Evolutionary conservation across 2,113 vertebrate genomes (phyloP), one percentile per base, ranked within the genome.

Genomic region (Sialia sialis): DNA sequence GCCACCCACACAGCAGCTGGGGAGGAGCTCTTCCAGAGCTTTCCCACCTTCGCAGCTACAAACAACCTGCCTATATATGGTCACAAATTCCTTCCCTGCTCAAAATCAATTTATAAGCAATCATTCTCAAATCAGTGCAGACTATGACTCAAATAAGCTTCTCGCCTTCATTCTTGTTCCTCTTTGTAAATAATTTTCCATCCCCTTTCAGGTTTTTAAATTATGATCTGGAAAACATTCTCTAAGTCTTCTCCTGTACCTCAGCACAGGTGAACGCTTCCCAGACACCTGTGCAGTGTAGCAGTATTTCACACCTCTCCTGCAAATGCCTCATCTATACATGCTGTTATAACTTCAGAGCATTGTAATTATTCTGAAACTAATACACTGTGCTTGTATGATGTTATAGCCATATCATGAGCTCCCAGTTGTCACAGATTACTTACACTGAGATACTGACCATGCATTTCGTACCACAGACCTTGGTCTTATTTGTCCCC

Each of bases 1-100:
- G 16, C 64, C 39, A 22, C 32, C 13, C 0, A 0, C 48, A 43
- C 13, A 36, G 7, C 21, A 59, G 6, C n/a, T 64, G 22, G 0
- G 1, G 39, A 64, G 15, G 12, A 3, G 9, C 8, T 78, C 9
- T 91, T 75, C 44, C 70, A 75, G 70, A 64, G 51, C 39, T 78
- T 68, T 20, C 36, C 19, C 36, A 51, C 19, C 25, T 39, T 58
- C 74, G 54, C 19, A 29, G 30, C 30, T 77, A 22, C 54, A 32
- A 63, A 34, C 16, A 89, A 5, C 16, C 21, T 60, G 27, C 5
- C 25, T 39, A 7, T 27, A 13, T 38, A n/a, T 13, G 39, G n/a
- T 63, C 51, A 36, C 22, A 58, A 78, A 64, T 30, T 59, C 43
- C 36, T 44, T 49, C 27, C 41, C 5, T 60, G 7, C 26, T 59